Evolutionary conservation across 2,888 invertebrate species (phyloP).

Genomic region (Epiblema foenella): DNA sequence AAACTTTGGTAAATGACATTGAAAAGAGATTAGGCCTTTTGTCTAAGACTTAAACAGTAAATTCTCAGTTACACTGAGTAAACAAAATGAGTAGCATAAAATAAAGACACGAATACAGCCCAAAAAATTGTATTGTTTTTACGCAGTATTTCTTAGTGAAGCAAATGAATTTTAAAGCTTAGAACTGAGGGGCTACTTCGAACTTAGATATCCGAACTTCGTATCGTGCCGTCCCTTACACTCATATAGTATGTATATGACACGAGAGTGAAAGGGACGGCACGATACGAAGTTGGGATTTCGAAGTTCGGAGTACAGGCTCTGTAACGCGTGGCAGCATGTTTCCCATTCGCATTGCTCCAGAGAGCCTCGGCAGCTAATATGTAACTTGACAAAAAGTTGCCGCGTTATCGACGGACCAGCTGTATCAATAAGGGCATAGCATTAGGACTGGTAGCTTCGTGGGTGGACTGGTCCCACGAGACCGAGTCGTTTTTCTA

Average conservation of each 20-base stretch:
- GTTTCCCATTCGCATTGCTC: slow-evolving; percentile 4
- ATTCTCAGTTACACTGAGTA: background rate
- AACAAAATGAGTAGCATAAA: no score
- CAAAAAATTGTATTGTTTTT: no score
- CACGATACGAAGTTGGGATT: no score
- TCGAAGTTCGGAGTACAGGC: no score
- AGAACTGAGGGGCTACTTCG: no score
- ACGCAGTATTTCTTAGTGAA: no score
- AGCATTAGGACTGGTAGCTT: slow-evolving; percentile 56
- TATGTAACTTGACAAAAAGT: slow-evolving; percentile 56
- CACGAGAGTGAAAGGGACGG: no score
- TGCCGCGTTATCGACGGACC: slow-evolving; percentile 50
- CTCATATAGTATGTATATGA: no score
- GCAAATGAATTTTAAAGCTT: no score
- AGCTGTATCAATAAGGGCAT: slow-evolving; percentile 56
- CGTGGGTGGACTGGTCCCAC: slow-evolving; percentile 78
- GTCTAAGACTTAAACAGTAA: background rate
- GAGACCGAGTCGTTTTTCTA: slow-evolving; percentile 71
- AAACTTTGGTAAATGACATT: background rate
- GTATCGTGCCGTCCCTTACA: no score
- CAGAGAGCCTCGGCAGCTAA: slow-evolving; percentile 47
- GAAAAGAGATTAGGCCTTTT: background rate
- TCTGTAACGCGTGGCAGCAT: background rate
- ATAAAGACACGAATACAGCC: no score
- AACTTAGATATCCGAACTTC: no score